Evolutionary conservation across 2,888 invertebrate genomes (phyloP).

Genomic region (Linnaemya tessellans): DNA sequence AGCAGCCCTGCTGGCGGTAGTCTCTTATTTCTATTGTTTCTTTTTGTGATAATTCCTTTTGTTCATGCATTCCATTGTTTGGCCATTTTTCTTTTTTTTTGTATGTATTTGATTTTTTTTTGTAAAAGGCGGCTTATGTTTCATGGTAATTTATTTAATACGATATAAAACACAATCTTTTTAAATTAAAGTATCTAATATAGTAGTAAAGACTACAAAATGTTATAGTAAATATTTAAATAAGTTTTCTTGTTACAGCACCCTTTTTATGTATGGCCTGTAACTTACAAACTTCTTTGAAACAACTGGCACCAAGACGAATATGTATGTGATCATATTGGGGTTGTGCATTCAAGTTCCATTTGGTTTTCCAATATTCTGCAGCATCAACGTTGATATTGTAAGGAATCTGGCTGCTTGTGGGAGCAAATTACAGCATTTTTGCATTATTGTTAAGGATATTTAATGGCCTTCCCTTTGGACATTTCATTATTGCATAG

Average conservation of each 20-base stretch:
- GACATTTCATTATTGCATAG: too few species aligned
- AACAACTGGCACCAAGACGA: too few species aligned
- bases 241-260: background rate
- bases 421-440: too few species aligned
- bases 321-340: too few species aligned
- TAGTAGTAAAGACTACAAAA: background rate
- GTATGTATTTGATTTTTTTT: conserved; percentile 6
- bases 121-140: conserved; percentile 7
- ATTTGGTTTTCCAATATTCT: too few species aligned
- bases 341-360: too few species aligned
- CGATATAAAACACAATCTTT: background rate
- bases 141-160: conserved; percentile 6
- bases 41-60: conserved; percentile 5
- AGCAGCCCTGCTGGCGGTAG: conserved; percentile 24
- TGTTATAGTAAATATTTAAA: background rate
- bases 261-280: too few species aligned
- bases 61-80: background rate
- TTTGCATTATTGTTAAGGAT: too few species aligned
- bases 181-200: background rate
- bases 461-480: too few species aligned
- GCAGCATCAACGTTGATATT: too few species aligned
- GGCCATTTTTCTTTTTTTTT: background rate
- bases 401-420: too few species aligned
- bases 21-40: background rate
- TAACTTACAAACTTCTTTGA: too few species aligned